Percentiles rank a stretch among this genome's conserved stretches.
Evolutionary conservation across 2,888 invertebrate genomes (phyloP).

Genomic region (Scaptomyza tumidula): DNA sequence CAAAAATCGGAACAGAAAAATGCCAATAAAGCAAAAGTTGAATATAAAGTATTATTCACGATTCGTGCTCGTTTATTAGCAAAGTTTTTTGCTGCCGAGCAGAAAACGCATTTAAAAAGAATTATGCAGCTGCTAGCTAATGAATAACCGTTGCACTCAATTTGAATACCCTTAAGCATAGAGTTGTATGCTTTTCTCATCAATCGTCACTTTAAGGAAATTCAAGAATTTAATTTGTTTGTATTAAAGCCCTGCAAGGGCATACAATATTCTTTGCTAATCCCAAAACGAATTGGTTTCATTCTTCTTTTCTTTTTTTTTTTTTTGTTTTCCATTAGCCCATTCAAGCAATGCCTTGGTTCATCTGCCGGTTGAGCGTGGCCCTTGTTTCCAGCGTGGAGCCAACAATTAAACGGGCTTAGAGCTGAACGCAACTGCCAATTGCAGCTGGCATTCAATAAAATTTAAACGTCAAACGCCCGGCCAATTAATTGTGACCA

Average conservation of each 20-base stretch:
- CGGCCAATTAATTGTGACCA: slow-evolving; percentile 73
- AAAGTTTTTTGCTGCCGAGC: slow-evolving; percentile 39
- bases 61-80: slow-evolving; percentile 54
- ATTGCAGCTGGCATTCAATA: slow-evolving; percentile 72
- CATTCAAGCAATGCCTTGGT: not conserved
- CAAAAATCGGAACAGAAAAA: not conserved
- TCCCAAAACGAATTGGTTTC: not conserved
- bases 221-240: not conserved
- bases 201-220: not conserved
- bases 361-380: slow-evolving; percentile 7
- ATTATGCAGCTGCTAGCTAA: slow-evolving; percentile 48
- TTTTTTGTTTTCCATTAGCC: not conserved
- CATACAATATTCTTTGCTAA: not conserved
- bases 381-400: slow-evolving; percentile 54
- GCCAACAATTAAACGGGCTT: slow-evolving; percentile 69
- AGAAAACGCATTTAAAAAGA: slow-evolving; percentile 47
- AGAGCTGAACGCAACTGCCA: slow-evolving; percentile 62
- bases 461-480: slow-evolving; percentile 72
- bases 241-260: not conserved
- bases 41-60: slow-evolving; percentile 28
- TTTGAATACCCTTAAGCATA: not conserved
- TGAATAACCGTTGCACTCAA: slow-evolving; percentile 4
- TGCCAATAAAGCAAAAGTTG: slow-evolving; percentile 17
- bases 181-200: not conserved
- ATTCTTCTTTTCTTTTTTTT: not conserved